phyloP scores from a whole-genome alignment of 2,888 invertebrate species.

The Agrochola lota region DNA sequence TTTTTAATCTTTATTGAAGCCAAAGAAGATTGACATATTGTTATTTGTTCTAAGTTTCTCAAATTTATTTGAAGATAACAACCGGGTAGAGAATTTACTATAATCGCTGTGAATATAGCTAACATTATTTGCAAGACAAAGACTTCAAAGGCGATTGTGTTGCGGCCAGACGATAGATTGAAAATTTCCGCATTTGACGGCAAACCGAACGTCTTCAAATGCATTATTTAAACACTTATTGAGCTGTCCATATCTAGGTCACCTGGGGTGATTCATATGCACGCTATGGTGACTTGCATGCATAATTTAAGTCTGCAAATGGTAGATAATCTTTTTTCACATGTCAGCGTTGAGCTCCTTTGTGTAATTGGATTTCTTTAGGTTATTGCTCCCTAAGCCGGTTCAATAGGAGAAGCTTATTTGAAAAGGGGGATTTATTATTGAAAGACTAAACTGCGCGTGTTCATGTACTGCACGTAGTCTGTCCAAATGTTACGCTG shows the following conservation, averaged over 20 bases:
- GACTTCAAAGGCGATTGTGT: constrained; percentile 33
- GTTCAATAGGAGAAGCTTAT: constrained; percentile 62
- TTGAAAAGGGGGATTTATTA: constrained; percentile 59
- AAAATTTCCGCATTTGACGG: constrained; percentile 65
- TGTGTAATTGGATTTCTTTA: constrained; percentile 82
- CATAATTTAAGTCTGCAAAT: constrained; percentile 67
- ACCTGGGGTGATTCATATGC: constrained; percentile 72
- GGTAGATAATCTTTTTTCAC: constrained; percentile 75
- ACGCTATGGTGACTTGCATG: constrained; percentile 59
- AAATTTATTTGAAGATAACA: constrained; percentile 15
- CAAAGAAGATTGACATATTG: constrained; percentile 26
- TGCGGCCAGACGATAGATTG: constrained; percentile 65
- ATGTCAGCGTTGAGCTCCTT: constrained; percentile 76
- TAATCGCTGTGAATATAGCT: constrained; percentile 25
- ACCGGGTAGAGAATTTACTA: constrained; percentile 15
- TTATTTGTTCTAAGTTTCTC: not conserved
- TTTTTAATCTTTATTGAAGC: not conserved
- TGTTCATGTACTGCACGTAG: constrained; percentile 55
- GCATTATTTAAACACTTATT: constrained; percentile 76
- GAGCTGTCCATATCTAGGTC: constrained; percentile 71
- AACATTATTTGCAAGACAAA: constrained; percentile 58
- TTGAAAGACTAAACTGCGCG: constrained; percentile 41
- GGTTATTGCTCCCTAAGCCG: constrained; percentile 75
- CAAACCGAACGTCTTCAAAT: constrained; percentile 65
- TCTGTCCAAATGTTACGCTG: constrained; percentile 67